Conservation (phyloP, 37 sponge, comb jelly and placozoan species). For the Cladorhizidae sp. region DNA sequence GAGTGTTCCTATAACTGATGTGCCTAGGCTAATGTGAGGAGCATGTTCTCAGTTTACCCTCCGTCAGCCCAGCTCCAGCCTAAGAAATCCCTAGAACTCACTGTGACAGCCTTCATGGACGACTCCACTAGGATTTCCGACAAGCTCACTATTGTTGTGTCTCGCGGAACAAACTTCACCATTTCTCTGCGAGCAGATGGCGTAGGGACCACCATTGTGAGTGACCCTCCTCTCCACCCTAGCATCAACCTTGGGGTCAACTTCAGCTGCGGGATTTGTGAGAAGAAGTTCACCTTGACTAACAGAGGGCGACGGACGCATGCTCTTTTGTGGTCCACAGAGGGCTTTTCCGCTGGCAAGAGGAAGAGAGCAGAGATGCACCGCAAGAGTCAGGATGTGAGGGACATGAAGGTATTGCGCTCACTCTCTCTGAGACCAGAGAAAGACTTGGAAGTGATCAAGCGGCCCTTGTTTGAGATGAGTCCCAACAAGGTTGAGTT, state of each 20-base stretch:
- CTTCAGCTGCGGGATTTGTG: slow-evolving; percentile 74
- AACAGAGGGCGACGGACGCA: slow-evolving; percentile 75
- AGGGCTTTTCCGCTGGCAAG: slow-evolving; percentile 74
- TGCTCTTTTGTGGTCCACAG: slow-evolving; percentile 89
- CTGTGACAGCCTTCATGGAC: slow-evolving; percentile 82
- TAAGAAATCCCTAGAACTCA: slow-evolving; percentile 64
- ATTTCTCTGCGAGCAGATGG: slow-evolving; percentile 82
- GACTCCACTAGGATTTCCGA: slow-evolving; percentile 87
- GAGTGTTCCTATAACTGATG: too few species aligned
- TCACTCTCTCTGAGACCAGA: neutral
- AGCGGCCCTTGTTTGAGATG: slow-evolving; percentile 78
- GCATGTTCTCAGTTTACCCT: slow-evolving; percentile 79
- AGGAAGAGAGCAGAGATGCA: slow-evolving; percentile 63
- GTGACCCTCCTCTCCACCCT: slow-evolving; percentile 82
- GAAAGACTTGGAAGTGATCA: neutral
- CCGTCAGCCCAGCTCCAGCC: slow-evolving; percentile 69
- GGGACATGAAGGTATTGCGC: slow-evolving; percentile 11
- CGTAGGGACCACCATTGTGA: slow-evolving; percentile 88
- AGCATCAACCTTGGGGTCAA: slow-evolving; percentile 87
- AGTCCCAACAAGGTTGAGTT: slow-evolving; percentile 84
- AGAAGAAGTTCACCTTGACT: slow-evolving; percentile 72
- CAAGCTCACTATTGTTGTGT: slow-evolving; percentile 77
- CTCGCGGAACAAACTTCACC: slow-evolving; percentile 72
- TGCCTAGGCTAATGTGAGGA: slow-evolving; percentile 59
- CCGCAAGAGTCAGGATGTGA: slow-evolving; percentile 21